Evolutionary conservation across 2,888 invertebrate genomes (phyloP).

Genomic region (Catocala nupta): DNA sequence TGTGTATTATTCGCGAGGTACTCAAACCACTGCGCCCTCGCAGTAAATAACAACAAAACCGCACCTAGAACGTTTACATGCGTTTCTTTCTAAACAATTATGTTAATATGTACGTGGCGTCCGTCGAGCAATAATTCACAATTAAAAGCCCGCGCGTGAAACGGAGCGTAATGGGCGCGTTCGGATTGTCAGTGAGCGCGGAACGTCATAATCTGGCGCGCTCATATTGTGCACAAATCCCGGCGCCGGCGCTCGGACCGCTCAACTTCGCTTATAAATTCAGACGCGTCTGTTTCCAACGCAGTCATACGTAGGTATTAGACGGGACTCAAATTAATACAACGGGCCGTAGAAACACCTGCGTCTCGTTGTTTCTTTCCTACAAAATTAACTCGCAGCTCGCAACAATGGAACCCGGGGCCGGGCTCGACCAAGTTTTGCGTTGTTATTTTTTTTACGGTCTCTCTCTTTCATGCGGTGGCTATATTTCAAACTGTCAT

Average conservation of each 20-base stretch:
- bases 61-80: constrained; percentile 72
- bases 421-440: constrained; percentile 74
- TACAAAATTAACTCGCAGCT: constrained; percentile 82
- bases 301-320: constrained; percentile 82
- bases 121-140: constrained; percentile 75
- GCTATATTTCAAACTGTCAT: constrained; percentile 88
- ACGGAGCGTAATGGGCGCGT: constrained; percentile 65
- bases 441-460: constrained; percentile 69
- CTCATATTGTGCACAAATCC: constrained; percentile 68
- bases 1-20: no score
- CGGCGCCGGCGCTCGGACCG: constrained; percentile 58
- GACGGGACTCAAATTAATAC: constrained; percentile 84
- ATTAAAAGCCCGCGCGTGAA: constrained; percentile 68
- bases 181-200: constrained; percentile 56
- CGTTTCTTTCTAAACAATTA: constrained; percentile 84
- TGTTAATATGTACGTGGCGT: constrained; percentile 71
- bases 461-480: constrained; percentile 80
- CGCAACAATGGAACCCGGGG: constrained; percentile 78
- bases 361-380: constrained; percentile 83
- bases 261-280: constrained; percentile 78
- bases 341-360: constrained; percentile 74
- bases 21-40: no score
- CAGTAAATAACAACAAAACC: constrained; percentile 11
- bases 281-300: constrained; percentile 74
- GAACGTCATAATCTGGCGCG: constrained; percentile 79